phyloP scores from a whole-genome alignment of 2,113 vertebrate genomes.

The Pterocles gutturalis region DNA sequence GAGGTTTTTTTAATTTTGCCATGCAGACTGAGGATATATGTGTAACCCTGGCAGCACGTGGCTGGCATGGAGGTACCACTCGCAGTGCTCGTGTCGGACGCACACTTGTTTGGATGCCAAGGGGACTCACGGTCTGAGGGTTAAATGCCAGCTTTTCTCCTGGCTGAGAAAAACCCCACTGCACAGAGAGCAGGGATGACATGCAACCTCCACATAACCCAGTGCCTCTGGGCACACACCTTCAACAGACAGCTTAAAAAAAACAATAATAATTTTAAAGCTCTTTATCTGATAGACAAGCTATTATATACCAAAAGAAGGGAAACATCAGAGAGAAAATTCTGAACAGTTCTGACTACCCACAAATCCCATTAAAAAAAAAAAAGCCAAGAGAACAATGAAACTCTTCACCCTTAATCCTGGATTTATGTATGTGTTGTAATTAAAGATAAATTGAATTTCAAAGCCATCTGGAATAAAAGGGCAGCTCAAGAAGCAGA shows the following conservation, averaged over 20 bases:
- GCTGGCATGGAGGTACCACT: not conserved
- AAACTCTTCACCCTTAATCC: constrained; percentile 33
- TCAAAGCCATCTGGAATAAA: constrained; percentile 47
- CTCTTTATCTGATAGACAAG: constrained; percentile 44
- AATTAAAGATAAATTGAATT: constrained; percentile 61
- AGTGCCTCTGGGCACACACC: constrained; percentile 11
- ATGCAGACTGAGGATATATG: not conserved
- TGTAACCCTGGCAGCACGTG: not conserved
- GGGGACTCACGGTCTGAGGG: not conserved
- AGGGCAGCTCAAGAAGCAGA: not conserved
- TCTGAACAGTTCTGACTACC: not conserved
- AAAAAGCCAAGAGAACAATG: not conserved
- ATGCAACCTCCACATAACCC: not conserved
- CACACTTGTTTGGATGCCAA: not conserved
- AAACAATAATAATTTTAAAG: not conserved
- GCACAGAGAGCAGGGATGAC: not conserved
- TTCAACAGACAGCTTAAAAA: not conserved
- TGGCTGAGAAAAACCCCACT: not conserved
- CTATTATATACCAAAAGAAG: not conserved
- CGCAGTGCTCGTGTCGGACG: not conserved
- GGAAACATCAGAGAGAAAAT: constrained; percentile 30
- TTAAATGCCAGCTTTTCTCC: constrained; percentile 14
- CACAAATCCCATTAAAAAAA: not conserved
- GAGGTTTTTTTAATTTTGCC: not conserved
- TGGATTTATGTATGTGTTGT: constrained; percentile 17